Percentiles rank a stretch among this genome's conserved stretches.
Conservation (phyloP, 2,113 vertebrate genomes). For the Xenopus borealis region DNA sequence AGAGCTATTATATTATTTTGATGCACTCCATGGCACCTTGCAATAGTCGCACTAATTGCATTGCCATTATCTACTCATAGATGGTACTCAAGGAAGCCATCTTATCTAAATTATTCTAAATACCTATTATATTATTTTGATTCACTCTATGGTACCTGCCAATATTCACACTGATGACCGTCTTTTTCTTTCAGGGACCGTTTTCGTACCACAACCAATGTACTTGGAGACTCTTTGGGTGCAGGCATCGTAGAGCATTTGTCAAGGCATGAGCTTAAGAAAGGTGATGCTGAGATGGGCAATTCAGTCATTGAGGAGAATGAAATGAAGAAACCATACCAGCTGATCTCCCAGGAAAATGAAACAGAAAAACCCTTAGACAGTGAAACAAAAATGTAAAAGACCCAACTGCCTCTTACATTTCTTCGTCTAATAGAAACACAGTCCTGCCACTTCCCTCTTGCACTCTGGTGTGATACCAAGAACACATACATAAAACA, state of each 20-base stretch:
- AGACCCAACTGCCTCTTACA: slow-evolving; percentile 41
- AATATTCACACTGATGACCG: too few species aligned
- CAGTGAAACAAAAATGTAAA: slow-evolving; percentile 93
- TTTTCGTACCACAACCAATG: slow-evolving; percentile 89
- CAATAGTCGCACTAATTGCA: too few species aligned
- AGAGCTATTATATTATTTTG: too few species aligned
- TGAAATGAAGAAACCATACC: slow-evolving; percentile 87
- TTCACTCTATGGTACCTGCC: too few species aligned
- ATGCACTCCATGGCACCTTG: too few species aligned
- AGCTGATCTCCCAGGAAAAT: slow-evolving; percentile 80
- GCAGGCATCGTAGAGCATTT: slow-evolving; percentile 92
- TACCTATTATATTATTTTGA: too few species aligned
- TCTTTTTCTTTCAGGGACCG: slow-evolving; percentile 74
- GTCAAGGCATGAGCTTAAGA: slow-evolving; percentile 83
- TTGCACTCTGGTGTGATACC: slow-evolving; percentile 41
- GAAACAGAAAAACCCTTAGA: slow-evolving; percentile 74
- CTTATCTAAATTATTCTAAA: too few species aligned
- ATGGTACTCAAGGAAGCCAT: too few species aligned
- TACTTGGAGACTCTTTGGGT: slow-evolving; percentile 91
- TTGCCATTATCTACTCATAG: too few species aligned
- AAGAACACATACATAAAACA: slow-evolving; percentile 50
- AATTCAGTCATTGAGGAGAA: slow-evolving; percentile 89
- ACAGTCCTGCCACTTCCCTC: slow-evolving; percentile 37
- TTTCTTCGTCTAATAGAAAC: neutral
- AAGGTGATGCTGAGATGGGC: slow-evolving; percentile 76